Base-by-base conservation (phyloP, 64 coral and sea anemone genomes). In the Acropora tenuis region DNA sequence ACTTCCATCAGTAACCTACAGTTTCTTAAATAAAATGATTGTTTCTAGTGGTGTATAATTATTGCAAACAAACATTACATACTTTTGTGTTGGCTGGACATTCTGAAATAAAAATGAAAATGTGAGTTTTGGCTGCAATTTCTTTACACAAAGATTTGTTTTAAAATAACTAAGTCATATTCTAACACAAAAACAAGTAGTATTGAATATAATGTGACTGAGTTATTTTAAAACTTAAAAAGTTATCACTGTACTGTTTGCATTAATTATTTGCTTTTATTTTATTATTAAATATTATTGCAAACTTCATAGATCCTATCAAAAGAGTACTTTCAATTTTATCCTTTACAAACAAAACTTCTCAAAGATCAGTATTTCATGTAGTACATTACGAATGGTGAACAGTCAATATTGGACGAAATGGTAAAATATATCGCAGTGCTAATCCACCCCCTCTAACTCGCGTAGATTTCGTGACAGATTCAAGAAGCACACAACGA, bases 41-140 rank as follows among this genome's bases (percentile, higher is more conserved):
- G 10, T 55, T 55, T 55, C 52, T 55, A 7, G 10, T 7, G 10
- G 52, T 15, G 2, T 40, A 20, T 40, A 1, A 76, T 8, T 8
- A 76, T 7, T 46, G 42, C 41, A 60, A 1, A 90, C 8, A 71
- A 49, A 6, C 1, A 17, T 76, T 86, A 69, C 82, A 78, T 79
- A 92, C 90, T 76, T 92, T 71, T 69, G 82, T 43, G 90, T 60
- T 47, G 83, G 73, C 19, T 74, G 44, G 41, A 74, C 82, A 92
- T 58, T 86, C 90, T 92, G 90, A 87, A 92, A 87, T 9, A 49
- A 66, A 59, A 48, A 77, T 43, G 16, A 47, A 77, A 1, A 86
- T 19, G 13, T 13, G 5, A 48, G 5, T 48, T 13, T 63, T 55
- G 4, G 52, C 52, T 55, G 52, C 4, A 55, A 4, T 55, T 55